Conservation (phyloP, 2,113 vertebrate genomes). For the Patagioenas fasciata region DNA sequence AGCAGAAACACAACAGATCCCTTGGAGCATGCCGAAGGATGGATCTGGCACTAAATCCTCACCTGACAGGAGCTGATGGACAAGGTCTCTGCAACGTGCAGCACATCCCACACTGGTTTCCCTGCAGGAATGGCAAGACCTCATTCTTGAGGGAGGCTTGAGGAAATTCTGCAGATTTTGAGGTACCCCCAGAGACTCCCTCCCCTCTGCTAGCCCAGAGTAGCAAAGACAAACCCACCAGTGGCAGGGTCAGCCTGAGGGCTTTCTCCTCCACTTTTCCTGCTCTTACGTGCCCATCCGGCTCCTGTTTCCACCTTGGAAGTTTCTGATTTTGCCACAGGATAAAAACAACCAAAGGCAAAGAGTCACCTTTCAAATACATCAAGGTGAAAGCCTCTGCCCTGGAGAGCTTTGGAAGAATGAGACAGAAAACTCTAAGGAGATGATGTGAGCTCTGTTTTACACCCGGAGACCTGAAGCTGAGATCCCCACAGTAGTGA, state of each 20-base stretch:
- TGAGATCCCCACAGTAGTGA: not conserved
- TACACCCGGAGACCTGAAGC: not conserved
- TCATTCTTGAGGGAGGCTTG: not conserved
- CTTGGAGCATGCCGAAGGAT: not conserved
- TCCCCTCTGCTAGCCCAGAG: not conserved
- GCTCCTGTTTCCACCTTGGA: not conserved
- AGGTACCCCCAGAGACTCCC: not conserved
- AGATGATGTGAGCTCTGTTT: not conserved
- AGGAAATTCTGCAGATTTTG: not conserved
- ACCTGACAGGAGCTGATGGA: rapidly evolving
- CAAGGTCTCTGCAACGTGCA: not conserved
- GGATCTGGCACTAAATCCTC: not conserved
- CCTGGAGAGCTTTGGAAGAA: not conserved
- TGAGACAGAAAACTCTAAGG: not conserved
- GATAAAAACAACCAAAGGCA: not conserved
- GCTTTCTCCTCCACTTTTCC: not conserved
- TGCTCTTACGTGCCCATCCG: rapidly evolving
- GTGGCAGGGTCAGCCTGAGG: not conserved
- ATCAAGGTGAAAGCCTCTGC: not conserved
- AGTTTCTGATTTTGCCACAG: not conserved
- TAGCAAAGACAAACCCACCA: not conserved
- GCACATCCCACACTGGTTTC: not conserved
- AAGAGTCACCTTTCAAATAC: not conserved
- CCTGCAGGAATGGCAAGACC: not conserved
- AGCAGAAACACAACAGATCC: not conserved